These are phyloP conservation scores for Riptortus pedestris DNA, from an alignment of 1,140 invertebrate genomes.

Conservation along the genomic window DNA sequence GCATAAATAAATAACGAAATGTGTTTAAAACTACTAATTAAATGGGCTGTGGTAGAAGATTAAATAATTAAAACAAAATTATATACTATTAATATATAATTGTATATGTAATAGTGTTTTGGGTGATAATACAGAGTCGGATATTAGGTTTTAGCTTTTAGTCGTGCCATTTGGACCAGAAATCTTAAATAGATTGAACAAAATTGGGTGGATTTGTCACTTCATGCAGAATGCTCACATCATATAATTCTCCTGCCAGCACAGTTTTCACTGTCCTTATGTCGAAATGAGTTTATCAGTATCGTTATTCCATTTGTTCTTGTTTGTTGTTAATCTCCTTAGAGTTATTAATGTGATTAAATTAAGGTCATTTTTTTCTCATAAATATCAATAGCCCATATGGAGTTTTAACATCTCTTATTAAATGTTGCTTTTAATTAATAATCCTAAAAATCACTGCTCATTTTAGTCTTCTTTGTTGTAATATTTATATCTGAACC, in stretches of 20 bases:
- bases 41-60: slow-evolving; percentile 27
- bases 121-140: slow-evolving; percentile 10
- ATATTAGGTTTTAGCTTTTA: slow-evolving; percentile 22
- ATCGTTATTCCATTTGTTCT: too few species aligned
- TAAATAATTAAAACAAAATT: slow-evolving; percentile 23
- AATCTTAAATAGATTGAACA: slow-evolving; percentile 11
- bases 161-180: slow-evolving; percentile 27
- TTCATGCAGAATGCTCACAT: slow-evolving; percentile 19
- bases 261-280: slow-evolving; percentile 19
- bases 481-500: not conserved
- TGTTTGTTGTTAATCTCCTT: too few species aligned
- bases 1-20: slow-evolving; percentile 12
- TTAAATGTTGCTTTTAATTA: too few species aligned
- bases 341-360: too few species aligned
- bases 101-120: slow-evolving; percentile 8
- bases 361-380: too few species aligned
- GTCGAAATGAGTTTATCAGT: too few species aligned
- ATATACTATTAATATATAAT: slow-evolving; percentile 16
- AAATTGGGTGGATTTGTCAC: slow-evolving; percentile 11
- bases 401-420: too few species aligned
- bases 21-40: slow-evolving; percentile 24
- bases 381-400: too few species aligned
- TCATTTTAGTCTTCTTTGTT: not conserved
- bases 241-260: slow-evolving; percentile 24
- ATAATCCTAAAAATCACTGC: too few species aligned